A percentile compares a stretch with the other conserved stretches of the same genome.
phyloP scores from a whole-genome alignment of 2,888 invertebrate genomes.

The Ganaspis brasiliensis region DNA sequence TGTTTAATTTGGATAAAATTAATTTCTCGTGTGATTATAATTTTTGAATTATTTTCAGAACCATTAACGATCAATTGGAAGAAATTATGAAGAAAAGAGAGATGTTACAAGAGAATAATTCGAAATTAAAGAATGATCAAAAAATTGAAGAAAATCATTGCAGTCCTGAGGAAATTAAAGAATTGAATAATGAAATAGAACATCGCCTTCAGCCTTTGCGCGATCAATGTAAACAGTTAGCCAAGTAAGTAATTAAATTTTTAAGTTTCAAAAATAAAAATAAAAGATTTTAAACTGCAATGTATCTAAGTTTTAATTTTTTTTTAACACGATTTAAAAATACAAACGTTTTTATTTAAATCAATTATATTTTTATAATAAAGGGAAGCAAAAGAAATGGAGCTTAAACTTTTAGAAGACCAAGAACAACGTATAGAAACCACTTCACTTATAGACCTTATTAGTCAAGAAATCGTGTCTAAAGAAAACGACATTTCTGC shows the following conservation, averaged over 20 bases:
- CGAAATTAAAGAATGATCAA: slow-evolving; percentile 47
- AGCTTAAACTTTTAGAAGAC: neutral
- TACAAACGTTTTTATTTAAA: no score
- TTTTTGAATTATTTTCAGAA: slow-evolving; percentile 2
- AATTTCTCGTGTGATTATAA: no score
- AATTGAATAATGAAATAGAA: slow-evolving; percentile 54
- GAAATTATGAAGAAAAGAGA: neutral
- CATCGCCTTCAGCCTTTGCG: slow-evolving; percentile 52
- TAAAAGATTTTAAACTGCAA: neutral
- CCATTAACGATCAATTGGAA: neutral
- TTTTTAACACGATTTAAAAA: no score
- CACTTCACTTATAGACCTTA: neutral
- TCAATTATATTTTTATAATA: no score
- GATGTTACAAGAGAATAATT: slow-evolving; percentile 34
- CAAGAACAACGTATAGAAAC: neutral
- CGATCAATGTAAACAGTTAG: neutral
- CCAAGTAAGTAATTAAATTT: neutral
- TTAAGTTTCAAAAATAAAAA: neutral
- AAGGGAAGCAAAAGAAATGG: neutral
- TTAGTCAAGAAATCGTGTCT: neutral
- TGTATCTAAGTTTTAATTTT: no score
- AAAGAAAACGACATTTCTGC: slow-evolving; percentile 51
- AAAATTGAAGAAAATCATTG: slow-evolving; percentile 48
- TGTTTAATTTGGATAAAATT: neutral
- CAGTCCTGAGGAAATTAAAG: slow-evolving; percentile 52